phyloP scores from a whole-genome alignment of 2,113 vertebrate species.

The Cnemophilus loriae region DNA sequence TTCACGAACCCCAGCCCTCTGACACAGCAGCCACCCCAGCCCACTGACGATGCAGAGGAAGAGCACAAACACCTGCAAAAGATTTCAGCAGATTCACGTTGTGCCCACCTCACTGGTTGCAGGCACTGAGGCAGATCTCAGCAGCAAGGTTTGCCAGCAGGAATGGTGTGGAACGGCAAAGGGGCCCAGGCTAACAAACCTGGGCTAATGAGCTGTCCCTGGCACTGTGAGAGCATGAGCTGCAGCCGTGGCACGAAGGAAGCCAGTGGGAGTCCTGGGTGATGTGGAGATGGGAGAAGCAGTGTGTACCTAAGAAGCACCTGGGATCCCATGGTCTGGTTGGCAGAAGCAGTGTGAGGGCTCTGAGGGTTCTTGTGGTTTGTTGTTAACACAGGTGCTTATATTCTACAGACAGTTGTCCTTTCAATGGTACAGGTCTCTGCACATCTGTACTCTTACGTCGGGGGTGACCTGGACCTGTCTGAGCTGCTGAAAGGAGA shows the following conservation, averaged over 20 bases:
- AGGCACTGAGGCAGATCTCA: background rate
- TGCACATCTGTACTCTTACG: background rate
- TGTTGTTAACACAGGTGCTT: background rate
- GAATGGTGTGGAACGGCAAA: background rate
- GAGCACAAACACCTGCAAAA: background rate
- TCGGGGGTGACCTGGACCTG: background rate
- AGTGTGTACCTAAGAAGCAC: background rate
- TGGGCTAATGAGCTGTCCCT: background rate
- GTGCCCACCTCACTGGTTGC: background rate
- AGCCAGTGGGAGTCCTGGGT: background rate
- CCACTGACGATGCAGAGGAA: background rate
- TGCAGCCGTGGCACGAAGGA: background rate
- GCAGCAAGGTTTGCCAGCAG: background rate
- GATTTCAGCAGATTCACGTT: background rate
- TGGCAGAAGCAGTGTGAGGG: background rate
- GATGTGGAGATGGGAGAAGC: background rate
- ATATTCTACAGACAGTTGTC: background rate
- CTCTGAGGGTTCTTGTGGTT: background rate
- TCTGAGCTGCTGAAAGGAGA: background rate
- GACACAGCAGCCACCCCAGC: background rate
- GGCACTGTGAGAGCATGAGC: accelerated
- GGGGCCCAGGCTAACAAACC: background rate
- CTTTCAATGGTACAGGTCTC: background rate
- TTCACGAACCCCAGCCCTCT: background rate
- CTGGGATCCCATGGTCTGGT: background rate